phyloP scores from a whole-genome alignment of 1,140 invertebrate genomes.

The Lepeophtheirus salmonis region DNA sequence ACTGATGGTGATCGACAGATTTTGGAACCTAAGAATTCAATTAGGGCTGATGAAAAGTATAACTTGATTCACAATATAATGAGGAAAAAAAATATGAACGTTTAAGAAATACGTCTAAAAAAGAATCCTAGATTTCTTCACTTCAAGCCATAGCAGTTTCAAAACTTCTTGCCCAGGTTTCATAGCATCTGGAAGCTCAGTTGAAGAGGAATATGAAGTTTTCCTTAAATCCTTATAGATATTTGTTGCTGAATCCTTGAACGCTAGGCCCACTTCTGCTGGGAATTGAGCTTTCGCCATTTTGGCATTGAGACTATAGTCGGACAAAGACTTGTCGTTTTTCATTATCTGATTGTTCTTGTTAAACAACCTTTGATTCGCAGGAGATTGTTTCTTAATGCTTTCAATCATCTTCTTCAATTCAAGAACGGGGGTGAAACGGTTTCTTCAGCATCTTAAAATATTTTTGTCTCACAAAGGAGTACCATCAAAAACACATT shows the following conservation, averaged over 20 bases:
- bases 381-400: conserved; percentile 27
- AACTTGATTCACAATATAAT: no score
- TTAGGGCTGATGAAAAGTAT: no score
- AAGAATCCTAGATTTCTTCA: no score
- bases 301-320: conserved; percentile 68
- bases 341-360: conserved; percentile 40
- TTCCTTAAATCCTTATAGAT: conserved; percentile 76
- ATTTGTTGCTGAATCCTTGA: conserved; percentile 56
- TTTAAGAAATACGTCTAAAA: no score
- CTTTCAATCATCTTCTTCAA: conserved; percentile 94
- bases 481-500: conserved; percentile 96
- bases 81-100: no score
- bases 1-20: no score
- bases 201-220: conserved; percentile 72
- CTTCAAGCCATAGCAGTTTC: conserved; percentile 10
- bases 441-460: conserved; percentile 92
- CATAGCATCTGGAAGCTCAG: conserved; percentile 96
- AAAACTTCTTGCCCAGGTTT: conserved; percentile 37
- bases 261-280: conserved; percentile 66
- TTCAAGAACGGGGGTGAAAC: conserved; percentile 75
- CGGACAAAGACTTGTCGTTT: conserved; percentile 63
- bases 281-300: conserved; percentile 82
- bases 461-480: conserved; percentile 87
- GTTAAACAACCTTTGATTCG: conserved; percentile 12
- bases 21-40: no score